Conservation (phyloP, 2,797 vertebrate species). For the Bradypodion pumilum region DNA sequence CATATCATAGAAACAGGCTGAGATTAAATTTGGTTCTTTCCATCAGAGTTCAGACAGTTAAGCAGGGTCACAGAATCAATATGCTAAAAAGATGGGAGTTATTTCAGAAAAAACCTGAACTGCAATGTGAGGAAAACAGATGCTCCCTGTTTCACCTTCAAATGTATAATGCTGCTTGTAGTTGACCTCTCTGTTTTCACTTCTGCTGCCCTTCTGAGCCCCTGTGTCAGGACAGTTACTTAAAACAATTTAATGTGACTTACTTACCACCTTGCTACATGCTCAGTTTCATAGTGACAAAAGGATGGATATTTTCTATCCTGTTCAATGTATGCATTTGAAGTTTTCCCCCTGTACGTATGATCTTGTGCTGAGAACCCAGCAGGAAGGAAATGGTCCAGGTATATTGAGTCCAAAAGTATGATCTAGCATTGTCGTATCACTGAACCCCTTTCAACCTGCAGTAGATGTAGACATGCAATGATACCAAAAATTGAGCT, state of each 20-base stretch:
- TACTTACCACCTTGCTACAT: not conserved
- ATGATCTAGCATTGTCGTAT: not conserved
- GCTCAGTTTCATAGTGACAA: not conserved
- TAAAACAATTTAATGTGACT: slow-evolving; percentile 2
- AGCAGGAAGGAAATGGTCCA: not conserved
- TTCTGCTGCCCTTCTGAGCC: slow-evolving; percentile 32
- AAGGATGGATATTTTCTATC: not conserved
- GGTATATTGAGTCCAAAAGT: not conserved
- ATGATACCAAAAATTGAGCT: not conserved
- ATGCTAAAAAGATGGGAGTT: slow-evolving; percentile 55
- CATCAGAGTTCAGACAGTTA: slow-evolving; percentile 58
- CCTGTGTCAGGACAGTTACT: slow-evolving; percentile 10
- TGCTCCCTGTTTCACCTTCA: slow-evolving; percentile 63
- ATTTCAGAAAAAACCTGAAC: slow-evolving; percentile 54
- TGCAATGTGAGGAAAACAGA: slow-evolving; percentile 33
- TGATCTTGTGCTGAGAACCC: not conserved
- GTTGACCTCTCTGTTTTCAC: slow-evolving; percentile 43
- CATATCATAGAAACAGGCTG: slow-evolving; percentile 49
- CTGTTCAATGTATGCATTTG: not conserved
- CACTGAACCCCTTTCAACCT: not conserved
- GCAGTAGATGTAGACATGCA: not conserved
- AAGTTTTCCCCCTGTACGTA: not conserved
- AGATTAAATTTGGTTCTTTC: slow-evolving; percentile 57
- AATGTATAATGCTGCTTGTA: slow-evolving; percentile 47
- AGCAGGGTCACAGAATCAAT: slow-evolving; percentile 66